Conservation (phyloP, 2,113 vertebrate species). For the Mionectes macconnelli region DNA sequence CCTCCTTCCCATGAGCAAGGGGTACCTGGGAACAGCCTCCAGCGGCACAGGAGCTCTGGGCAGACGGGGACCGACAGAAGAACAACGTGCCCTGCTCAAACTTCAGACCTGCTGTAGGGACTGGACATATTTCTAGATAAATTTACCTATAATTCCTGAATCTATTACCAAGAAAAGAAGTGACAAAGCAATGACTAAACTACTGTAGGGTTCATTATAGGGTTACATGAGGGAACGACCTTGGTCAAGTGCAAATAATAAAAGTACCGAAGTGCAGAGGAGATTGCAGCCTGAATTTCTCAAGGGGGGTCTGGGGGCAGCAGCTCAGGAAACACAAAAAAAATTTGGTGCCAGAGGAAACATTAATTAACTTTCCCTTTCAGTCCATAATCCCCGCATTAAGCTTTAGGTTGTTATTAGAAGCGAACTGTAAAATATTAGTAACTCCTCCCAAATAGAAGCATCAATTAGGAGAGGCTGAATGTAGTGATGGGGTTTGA, state of each 20-base stretch:
- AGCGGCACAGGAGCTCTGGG: accelerated
- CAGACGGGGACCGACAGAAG: accelerated
- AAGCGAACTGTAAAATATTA: background rate
- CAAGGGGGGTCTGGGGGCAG: background rate
- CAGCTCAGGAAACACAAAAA: background rate
- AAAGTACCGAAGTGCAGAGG: background rate
- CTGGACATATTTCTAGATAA: background rate
- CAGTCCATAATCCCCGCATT: background rate
- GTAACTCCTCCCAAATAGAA: background rate
- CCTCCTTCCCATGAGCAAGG: accelerated
- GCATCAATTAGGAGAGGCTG: background rate
- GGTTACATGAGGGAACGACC: background rate
- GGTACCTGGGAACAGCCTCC: background rate
- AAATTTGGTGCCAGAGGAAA: background rate
- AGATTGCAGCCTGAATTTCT: background rate
- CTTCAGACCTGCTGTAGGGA: accelerated
- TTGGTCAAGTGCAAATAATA: background rate
- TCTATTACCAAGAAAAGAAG: background rate
- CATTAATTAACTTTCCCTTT: constrained; percentile 4
- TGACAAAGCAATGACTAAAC: background rate
- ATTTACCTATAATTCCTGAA: background rate
- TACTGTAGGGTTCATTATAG: background rate
- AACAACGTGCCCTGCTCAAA: background rate
- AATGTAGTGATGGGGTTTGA: background rate
- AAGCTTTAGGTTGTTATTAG: background rate